Evolutionary conservation across 2,888 invertebrate species (phyloP).

Genomic region (Drosophila gaucha): DNA sequence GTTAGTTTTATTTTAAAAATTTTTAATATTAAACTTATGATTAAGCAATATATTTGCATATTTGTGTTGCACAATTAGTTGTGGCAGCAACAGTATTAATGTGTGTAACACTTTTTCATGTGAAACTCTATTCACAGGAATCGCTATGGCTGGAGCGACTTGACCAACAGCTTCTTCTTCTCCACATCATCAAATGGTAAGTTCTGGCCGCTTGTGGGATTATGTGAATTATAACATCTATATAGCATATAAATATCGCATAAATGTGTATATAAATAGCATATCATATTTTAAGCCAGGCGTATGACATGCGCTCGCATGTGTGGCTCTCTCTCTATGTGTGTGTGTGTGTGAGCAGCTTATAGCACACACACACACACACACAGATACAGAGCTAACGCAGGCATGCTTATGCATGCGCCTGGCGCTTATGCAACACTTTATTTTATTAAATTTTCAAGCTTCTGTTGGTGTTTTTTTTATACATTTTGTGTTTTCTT

Average conservation of each 20-base stretch:
- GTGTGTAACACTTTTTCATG: background rate
- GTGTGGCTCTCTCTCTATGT: background rate
- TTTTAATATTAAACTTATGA: no score
- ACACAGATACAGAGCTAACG: background rate
- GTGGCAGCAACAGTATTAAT: slow-evolving; percentile 42
- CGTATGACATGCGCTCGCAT: slow-evolving; percentile 8
- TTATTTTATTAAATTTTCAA: slow-evolving; percentile 16
- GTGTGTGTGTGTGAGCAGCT: slow-evolving; percentile 23
- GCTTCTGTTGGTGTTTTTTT: slow-evolving; percentile 16
- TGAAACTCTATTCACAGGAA: slow-evolving; percentile 84
- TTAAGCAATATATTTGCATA: background rate
- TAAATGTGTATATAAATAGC: slow-evolving; percentile 34
- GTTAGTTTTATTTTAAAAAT: no score
- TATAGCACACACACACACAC: slow-evolving; percentile 6
- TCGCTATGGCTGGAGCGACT: slow-evolving; percentile 89
- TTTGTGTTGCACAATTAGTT: slow-evolving; percentile 29
- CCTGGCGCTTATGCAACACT: slow-evolving; percentile 39
- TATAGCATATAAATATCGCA: slow-evolving; percentile 16
- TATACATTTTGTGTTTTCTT: background rate
- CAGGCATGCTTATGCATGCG: slow-evolving; percentile 43
- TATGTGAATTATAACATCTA: background rate
- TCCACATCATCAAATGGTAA: slow-evolving; percentile 88
- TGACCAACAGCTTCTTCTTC: slow-evolving; percentile 88
- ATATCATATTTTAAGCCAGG: slow-evolving; percentile 36
- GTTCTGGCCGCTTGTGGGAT: slow-evolving; percentile 55